Evolutionary conservation across 2,113 vertebrate species (phyloP).

Genomic region (Poecile atricapillus): DNA sequence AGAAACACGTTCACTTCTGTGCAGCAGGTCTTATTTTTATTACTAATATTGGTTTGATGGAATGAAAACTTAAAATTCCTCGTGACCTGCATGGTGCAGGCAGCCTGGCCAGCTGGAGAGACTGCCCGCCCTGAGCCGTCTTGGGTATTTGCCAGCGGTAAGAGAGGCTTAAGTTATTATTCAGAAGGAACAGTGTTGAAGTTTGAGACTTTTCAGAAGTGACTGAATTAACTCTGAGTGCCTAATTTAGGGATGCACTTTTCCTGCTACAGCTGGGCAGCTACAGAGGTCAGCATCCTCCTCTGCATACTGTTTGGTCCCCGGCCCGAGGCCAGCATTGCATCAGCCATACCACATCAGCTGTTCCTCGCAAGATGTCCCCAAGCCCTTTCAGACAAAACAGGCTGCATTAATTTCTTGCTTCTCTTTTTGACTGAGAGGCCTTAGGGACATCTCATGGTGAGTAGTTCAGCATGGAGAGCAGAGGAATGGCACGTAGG

Average conservation of each 20-base stretch:
- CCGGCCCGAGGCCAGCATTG: not conserved
- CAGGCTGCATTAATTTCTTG: not conserved
- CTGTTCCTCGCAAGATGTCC: not conserved
- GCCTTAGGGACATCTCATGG: not conserved
- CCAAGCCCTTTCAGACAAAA: not conserved
- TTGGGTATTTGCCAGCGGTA: not conserved
- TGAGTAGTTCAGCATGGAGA: not conserved
- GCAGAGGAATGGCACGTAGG: not conserved
- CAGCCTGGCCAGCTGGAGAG: not conserved
- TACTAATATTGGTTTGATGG: constrained; percentile 19
- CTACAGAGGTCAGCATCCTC: not conserved
- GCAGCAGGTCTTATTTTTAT: not conserved
- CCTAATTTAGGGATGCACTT: not conserved
- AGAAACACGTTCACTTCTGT: not conserved
- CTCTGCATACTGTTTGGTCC: not conserved
- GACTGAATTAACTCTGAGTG: not conserved
- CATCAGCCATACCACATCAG: not conserved
- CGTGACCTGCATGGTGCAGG: not conserved
- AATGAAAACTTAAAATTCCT: constrained; percentile 32
- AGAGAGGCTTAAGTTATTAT: not conserved
- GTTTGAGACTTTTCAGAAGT: constrained; percentile 13
- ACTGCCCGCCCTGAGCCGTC: rapidly evolving
- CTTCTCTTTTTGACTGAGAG: not conserved
- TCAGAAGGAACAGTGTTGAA: not conserved
- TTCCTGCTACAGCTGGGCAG: not conserved